Evolutionary conservation across 2,888 invertebrate genomes (phyloP), one percentile per base, ranked within the genome.

Genomic region (Drosophila colorata): DNA sequence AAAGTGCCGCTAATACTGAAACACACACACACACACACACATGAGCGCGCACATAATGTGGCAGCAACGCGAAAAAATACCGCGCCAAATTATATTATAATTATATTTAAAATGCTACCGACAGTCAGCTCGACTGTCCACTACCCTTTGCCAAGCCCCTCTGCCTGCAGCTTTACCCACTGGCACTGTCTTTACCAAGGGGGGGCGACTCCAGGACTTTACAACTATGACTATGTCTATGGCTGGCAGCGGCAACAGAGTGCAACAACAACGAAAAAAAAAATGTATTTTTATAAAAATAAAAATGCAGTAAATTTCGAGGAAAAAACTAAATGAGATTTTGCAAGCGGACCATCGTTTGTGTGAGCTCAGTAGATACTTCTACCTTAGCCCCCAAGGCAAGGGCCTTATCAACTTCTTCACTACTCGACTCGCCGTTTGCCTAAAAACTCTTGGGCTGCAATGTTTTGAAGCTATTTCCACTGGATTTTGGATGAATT

Each of bases 41-140:
- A 49, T 44, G 57, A 60, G 51, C 59, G 38, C 31, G 49, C 37
- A 57, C 28, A 60, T 59, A 60, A 68, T 59, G 43, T 49, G 60
- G 48, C 66, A 80, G 49, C 31, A 76, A 52, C 52, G 48, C 57
- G 64, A 77, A 86, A 83, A 88, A 87, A 78, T 88, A 67, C 87
- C 73, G 69, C 67, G 64, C 87, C 87, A 87, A 85, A 87, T 88
- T 85, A 87, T 89, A 84, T 87, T 84, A 85, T 89, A 85, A 85
- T 89, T 87, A 85, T 85, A 89, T 82, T 87, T 85, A 87, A 85
- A 85, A 85, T 87, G 86, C 69, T 79, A 77, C 80, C 74, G 68
- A 68, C 66, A 63, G 23, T 13, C 33, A 31, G 55, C 28, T 52
- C 53, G 66, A 53, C 67, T 79, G 61, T 55, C 28, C 43, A 41